A percentile compares a stretch with the other conserved stretches of the same genome.
Evolutionary conservation across 2,888 invertebrate genomes (phyloP).

Genomic region (Onthophagus sagittarius): DNA sequence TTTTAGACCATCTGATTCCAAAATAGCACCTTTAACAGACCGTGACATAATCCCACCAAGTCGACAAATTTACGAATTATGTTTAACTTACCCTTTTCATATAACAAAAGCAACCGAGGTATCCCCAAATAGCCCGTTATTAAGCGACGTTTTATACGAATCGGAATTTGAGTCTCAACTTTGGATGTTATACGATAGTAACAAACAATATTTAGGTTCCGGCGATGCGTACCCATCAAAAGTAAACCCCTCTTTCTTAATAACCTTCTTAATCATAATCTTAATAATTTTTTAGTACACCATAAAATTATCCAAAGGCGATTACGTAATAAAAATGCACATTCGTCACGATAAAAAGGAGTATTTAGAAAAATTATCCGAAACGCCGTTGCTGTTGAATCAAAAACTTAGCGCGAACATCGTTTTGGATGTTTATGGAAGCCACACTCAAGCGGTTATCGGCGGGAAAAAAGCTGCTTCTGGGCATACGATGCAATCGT

Average conservation of each 20-base stretch:
- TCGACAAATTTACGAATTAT: slow-evolving; percentile 86
- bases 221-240: slow-evolving; percentile 89
- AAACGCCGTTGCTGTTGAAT: slow-evolving; percentile 69
- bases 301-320: slow-evolving; percentile 91
- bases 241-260: slow-evolving; percentile 48
- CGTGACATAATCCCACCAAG: slow-evolving; percentile 85
- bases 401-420: slow-evolving; percentile 73
- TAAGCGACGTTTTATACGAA: slow-evolving; percentile 90
- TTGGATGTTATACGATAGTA: slow-evolving; percentile 92
- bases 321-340: slow-evolving; percentile 82
- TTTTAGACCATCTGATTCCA: slow-evolving; percentile 75
- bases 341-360: slow-evolving; percentile 87
- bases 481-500: slow-evolving; percentile 45
- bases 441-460: slow-evolving; percentile 64
- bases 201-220: slow-evolving; percentile 79
- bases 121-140: slow-evolving; percentile 70
- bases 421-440: slow-evolving; percentile 71
- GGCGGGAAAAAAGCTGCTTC: slow-evolving; percentile 69
- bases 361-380: slow-evolving; percentile 79
- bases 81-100: slow-evolving; percentile 83
- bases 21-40: slow-evolving; percentile 70
- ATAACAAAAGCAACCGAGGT: slow-evolving; percentile 80
- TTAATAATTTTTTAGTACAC: slow-evolving; percentile 60
- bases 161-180: slow-evolving; percentile 94
- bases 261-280: neutral